Evolutionary conservation across 2,113 vertebrate genomes (phyloP).

Genomic region (Globicephala melas): DNA sequence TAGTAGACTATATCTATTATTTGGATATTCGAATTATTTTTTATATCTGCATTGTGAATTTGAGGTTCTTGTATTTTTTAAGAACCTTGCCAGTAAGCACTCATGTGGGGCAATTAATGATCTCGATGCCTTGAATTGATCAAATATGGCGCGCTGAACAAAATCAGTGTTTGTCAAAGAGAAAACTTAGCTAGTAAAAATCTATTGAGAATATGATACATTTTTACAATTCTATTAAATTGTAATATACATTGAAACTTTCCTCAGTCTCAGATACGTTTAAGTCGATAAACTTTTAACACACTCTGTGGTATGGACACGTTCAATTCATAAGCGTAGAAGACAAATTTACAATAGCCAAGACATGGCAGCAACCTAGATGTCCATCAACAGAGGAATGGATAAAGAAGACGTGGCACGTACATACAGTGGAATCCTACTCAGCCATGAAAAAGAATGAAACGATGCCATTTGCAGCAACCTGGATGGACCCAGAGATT

Average conservation of each 20-base stretch:
- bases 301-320: fast-evolving
- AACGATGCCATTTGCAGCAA: no score
- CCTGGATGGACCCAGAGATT: not conserved
- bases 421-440: fast-evolving
- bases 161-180: not conserved
- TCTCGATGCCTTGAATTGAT: not conserved
- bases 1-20: not conserved
- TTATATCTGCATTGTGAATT: not conserved
- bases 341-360: not conserved
- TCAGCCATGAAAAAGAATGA: not conserved
- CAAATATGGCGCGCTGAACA: not conserved
- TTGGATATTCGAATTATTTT: not conserved
- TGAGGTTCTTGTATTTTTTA: not conserved
- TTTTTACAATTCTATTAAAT: not conserved
- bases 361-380: not conserved
- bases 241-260: not conserved
- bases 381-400: not conserved
- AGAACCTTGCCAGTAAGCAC: not conserved
- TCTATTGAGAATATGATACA: not conserved
- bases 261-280: not conserved
- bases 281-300: not conserved
- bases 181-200: not conserved
- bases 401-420: not conserved
- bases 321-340: not conserved
- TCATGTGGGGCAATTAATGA: not conserved